A percentile compares a stretch with the other conserved stretches of the same genome.
phyloP scores from a whole-genome alignment of 2,797 vertebrate genomes.

The Muraenolepis orangiensis region DNA sequence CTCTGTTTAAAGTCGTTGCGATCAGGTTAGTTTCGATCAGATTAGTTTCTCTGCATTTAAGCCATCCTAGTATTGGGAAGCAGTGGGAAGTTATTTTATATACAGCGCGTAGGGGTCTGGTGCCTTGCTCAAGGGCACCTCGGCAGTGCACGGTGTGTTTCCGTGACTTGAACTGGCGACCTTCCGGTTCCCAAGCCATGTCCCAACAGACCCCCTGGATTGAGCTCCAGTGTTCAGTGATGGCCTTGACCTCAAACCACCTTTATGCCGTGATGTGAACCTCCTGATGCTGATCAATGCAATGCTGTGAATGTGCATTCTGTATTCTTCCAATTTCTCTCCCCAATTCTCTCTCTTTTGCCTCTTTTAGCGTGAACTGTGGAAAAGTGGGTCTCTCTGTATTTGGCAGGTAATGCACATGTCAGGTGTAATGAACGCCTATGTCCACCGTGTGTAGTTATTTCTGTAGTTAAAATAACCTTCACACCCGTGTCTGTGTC shows the following conservation, averaged over 20 bases:
- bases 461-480: constrained; percentile 23
- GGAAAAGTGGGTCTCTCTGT: constrained; percentile 58
- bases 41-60: too few species aligned
- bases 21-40: background rate
- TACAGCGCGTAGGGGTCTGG: too few species aligned
- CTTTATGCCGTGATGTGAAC: background rate
- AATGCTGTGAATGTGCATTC: background rate
- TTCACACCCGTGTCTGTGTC: constrained; percentile 6
- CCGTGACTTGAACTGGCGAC: too few species aligned
- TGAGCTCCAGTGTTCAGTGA: background rate
- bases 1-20: background rate
- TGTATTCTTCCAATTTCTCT: constrained; percentile 18
- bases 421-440: constrained; percentile 20
- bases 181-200: too few species aligned
- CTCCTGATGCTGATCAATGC: background rate
- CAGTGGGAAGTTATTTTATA: too few species aligned
- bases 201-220: too few species aligned
- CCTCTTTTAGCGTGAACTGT: constrained; percentile 65
- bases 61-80: too few species aligned
- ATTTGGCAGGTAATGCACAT: constrained; percentile 56
- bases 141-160: too few species aligned
- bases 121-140: too few species aligned
- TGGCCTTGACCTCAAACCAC: background rate
- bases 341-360: constrained; percentile 42
- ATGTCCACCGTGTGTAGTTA: constrained; percentile 26